Evolutionary conservation across 2,888 invertebrate genomes (phyloP), one percentile per base, ranked within the genome.

Genomic region (Shargacucullia verbasci): DNA sequence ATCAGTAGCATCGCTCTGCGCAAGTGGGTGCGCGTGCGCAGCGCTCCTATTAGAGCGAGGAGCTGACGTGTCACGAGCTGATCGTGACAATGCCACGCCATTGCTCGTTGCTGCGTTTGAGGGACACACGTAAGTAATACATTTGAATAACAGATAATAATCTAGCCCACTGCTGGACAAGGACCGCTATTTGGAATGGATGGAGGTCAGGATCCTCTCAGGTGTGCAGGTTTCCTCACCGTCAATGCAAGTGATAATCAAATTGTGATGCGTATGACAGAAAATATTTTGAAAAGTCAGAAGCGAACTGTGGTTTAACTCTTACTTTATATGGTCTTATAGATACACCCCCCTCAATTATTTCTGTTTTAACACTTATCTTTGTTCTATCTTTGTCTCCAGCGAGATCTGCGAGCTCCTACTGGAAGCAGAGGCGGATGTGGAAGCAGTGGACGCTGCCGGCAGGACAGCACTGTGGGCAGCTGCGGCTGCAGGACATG

Each of bases 401-500:
- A 96, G 97, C 11, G 98, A 98, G 76, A 98, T 98, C 15, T 98
- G 98, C 86, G 99, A 99, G 87, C 92, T 99, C 15, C 95, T 99
- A 0, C 91, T 99, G 45, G 99, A 99, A 85, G 97, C 97, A 82
- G 98, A 98, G 61, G 98, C 99, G 0, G 99, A 99, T 86, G 97
- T 98, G 0, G 99, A 99, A 85, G 97, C 98, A 58, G 95, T 96
- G 41, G 98, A 98, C 85, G 95, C 95, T 48, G 96, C 96, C 57
- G 98, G 98, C 0, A 95, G 98, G 46, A 97, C 97, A 0, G 98
- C 98, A 2, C 92, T 98, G 66, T 98, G 98, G 97, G 98, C 98
- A 8, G 98, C 98, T 0, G 98, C 98, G 7, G 97, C 98, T 10
- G 98, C 98, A 89, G 98, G 99, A 0, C 98, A 98, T 88, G 97